Evolutionary conservation across 2,888 invertebrate species (phyloP).

Genomic region (Malthinus seriepunctatus): DNA sequence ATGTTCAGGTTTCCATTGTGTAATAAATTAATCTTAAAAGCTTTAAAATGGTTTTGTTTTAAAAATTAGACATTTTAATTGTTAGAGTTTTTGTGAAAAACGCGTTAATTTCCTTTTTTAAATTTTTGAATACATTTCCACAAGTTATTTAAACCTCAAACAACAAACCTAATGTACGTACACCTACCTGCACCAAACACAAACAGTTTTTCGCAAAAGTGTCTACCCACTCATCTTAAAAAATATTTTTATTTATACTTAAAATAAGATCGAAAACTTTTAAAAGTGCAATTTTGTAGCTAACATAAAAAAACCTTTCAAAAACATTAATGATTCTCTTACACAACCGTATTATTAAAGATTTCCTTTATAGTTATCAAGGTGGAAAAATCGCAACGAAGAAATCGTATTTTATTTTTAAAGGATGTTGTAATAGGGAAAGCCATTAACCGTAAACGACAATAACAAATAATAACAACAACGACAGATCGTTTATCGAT

Average conservation of each 20-base stretch:
- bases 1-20: no score
- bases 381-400: constrained; percentile 12
- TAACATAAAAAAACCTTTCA: constrained; percentile 8
- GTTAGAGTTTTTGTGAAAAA: no score
- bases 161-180: no score
- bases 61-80: no score
- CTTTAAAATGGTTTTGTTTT: no score
- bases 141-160: no score
- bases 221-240: no score
- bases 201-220: no score
- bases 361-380: constrained; percentile 19
- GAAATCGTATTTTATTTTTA: constrained; percentile 24
- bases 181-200: no score
- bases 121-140: no score
- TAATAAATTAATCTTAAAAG: no score
- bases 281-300: constrained; percentile 17
- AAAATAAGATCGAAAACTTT: constrained; percentile 9
- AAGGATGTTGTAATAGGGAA: constrained; percentile 15
- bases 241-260: not conserved
- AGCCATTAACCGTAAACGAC: constrained; percentile 26
- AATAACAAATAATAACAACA: constrained; percentile 28
- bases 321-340: constrained; percentile 15
- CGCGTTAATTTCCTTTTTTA: no score
- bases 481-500: constrained; percentile 22
- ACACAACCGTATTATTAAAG: constrained; percentile 8